phyloP scores from a whole-genome alignment of 2,888 invertebrate species.

The Nomada hirtipes region DNA sequence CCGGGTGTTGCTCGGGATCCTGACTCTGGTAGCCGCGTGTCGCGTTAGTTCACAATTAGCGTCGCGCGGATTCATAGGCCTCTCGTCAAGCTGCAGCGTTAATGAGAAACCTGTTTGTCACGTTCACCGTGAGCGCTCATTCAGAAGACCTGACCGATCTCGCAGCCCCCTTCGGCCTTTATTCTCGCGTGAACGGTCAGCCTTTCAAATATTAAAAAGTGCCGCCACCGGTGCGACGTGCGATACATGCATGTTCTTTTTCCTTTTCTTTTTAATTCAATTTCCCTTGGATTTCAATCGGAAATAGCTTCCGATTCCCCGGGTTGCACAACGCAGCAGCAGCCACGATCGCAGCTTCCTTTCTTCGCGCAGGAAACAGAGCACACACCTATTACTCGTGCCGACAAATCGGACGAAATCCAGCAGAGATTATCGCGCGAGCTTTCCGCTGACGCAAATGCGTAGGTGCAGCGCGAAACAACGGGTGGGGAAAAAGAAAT shows the following conservation, averaged over 20 bases:
- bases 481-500: constrained; percentile 69
- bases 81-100: constrained; percentile 65
- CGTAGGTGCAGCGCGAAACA: constrained; percentile 65
- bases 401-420: constrained; percentile 34
- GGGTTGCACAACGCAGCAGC: not conserved
- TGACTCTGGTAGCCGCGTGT: constrained; percentile 55
- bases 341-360: not conserved
- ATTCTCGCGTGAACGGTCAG: constrained; percentile 28
- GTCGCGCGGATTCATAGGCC: constrained; percentile 50
- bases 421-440: constrained; percentile 23
- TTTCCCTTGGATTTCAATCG: not conserved
- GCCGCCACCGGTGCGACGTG: not conserved
- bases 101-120: constrained; percentile 71
- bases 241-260: not conserved
- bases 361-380: constrained; percentile 19
- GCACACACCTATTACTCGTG: constrained; percentile 21
- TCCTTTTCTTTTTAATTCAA: no score
- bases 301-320: no score
- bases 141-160: constrained; percentile 9
- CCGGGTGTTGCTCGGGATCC: constrained; percentile 30
- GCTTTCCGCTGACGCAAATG: constrained; percentile 67
- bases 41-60: constrained; percentile 64
- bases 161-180: constrained; percentile 17
- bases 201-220: constrained; percentile 21
- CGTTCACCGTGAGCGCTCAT: constrained; percentile 17